A percentile compares a stretch with the other conserved stretches of the same genome.
Evolutionary conservation across 2,797 vertebrate genomes (phyloP).

Genomic region (Microcaecilia unicolor): DNA sequence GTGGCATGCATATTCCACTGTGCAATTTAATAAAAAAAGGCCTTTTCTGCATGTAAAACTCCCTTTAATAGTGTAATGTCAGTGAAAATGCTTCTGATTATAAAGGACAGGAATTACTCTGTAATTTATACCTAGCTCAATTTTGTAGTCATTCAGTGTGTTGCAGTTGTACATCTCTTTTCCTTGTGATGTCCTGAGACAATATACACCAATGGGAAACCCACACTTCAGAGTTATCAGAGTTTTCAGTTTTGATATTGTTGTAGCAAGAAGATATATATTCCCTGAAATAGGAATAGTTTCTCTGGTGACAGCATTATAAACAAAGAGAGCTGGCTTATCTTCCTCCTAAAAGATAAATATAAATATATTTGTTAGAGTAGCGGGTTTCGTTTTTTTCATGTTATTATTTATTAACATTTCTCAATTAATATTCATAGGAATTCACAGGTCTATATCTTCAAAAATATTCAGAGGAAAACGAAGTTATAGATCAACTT

Average conservation of each 20-base stretch:
- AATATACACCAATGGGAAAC: conserved; percentile 56
- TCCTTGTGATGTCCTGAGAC: conserved; percentile 44
- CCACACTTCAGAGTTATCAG: conserved; percentile 44
- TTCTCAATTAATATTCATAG: too few species aligned
- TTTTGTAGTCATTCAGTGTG: conserved; percentile 43
- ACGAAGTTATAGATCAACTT: too few species aligned
- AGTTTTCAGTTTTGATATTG: conserved; percentile 49
- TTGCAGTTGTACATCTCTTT: conserved; percentile 65
- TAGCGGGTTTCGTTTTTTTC: background rate
- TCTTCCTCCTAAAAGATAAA: conserved; percentile 46
- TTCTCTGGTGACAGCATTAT: conserved; percentile 53
- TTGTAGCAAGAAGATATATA: conserved; percentile 31
- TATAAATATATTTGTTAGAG: background rate
- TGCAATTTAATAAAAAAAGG: too few species aligned
- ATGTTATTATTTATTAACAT: too few species aligned
- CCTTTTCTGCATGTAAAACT: too few species aligned
- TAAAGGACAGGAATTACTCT: too few species aligned
- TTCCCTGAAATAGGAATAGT: conserved; percentile 41
- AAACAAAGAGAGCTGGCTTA: conserved; percentile 51
- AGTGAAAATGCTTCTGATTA: too few species aligned
- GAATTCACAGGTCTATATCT: too few species aligned
- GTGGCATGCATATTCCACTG: too few species aligned
- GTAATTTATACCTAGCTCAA: conserved; percentile 38
- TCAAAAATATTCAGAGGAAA: too few species aligned
- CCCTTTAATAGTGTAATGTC: too few species aligned